A percentile compares a stretch with the other conserved stretches of the same genome.
These are phyloP conservation scores for Otolemur crassicaudatus DNA, from an alignment of 2,797 vertebrate species.

Conservation along the genomic window DNA sequence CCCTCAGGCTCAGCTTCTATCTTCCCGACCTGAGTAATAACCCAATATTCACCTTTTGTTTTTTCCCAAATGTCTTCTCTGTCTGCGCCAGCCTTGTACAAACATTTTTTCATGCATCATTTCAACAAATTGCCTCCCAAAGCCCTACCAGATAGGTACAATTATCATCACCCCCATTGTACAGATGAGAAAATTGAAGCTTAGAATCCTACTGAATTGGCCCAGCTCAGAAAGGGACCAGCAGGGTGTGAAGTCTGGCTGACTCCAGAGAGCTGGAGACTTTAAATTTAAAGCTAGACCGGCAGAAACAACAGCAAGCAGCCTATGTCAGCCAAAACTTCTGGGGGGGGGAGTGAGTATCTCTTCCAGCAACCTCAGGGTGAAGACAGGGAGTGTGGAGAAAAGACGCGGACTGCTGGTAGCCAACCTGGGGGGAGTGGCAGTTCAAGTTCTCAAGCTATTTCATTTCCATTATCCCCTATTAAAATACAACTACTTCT, in stretches of 20 bases:
- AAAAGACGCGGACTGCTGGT: neutral
- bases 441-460: neutral
- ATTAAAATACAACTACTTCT: neutral
- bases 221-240: neutral
- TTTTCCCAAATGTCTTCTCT: neutral
- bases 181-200: neutral
- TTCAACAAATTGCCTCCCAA: neutral
- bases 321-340: neutral
- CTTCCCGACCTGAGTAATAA: neutral
- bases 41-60: neutral
- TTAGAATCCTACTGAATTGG: neutral
- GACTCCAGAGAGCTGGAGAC: neutral
- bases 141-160: neutral
- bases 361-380: neutral
- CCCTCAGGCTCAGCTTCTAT: neutral
- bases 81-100: neutral
- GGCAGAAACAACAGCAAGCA: neutral
- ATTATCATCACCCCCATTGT: neutral
- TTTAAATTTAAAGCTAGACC: neutral
- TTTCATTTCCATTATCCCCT: neutral
- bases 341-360: accelerated
- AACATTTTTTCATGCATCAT: neutral
- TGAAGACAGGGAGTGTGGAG: neutral
- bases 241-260: neutral
- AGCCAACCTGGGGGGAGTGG: too few species aligned